Percentiles rank a stretch among this genome's conserved stretches.
Conservation (phyloP, 2,797 vertebrate genomes). For the Acanthopagrus latus region DNA sequence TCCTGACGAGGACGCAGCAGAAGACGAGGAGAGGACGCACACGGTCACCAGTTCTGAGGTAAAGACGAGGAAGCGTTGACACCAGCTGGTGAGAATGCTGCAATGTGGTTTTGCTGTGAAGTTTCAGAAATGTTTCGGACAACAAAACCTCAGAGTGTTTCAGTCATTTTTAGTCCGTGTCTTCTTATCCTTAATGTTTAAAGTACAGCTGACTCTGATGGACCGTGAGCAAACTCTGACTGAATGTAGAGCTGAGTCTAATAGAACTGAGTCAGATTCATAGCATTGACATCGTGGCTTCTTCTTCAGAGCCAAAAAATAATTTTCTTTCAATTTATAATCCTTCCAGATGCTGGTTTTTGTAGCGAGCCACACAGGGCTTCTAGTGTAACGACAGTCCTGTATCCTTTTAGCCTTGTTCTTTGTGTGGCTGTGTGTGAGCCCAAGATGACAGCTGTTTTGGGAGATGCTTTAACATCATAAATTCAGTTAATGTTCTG, state of each 20-base stretch:
- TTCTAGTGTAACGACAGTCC: neutral
- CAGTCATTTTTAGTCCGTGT: too few species aligned
- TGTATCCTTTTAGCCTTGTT: neutral
- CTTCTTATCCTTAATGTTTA: neutral
- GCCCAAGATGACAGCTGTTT: neutral
- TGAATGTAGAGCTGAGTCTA: neutral
- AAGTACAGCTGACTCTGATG: neutral
- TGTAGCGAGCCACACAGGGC: neutral
- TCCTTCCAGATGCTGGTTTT: neutral
- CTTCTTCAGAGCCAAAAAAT: neutral
- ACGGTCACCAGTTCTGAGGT: constrained; percentile 46
- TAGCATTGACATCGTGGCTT: neutral
- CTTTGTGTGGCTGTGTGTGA: neutral
- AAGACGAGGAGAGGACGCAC: neutral
- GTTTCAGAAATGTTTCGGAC: too few species aligned
- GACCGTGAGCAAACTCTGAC: neutral
- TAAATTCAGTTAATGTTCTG: neutral
- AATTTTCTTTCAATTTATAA: neutral
- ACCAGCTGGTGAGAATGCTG: neutral
- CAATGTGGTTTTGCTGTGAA: neutral
- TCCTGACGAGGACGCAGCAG: neutral
- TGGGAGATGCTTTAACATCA: neutral
- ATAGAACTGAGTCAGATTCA: too few species aligned
- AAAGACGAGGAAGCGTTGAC: neutral
- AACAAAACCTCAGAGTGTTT: too few species aligned